Evolutionary conservation across 2,113 vertebrate species (phyloP).

Genomic region (Tursiops truncatus): DNA sequence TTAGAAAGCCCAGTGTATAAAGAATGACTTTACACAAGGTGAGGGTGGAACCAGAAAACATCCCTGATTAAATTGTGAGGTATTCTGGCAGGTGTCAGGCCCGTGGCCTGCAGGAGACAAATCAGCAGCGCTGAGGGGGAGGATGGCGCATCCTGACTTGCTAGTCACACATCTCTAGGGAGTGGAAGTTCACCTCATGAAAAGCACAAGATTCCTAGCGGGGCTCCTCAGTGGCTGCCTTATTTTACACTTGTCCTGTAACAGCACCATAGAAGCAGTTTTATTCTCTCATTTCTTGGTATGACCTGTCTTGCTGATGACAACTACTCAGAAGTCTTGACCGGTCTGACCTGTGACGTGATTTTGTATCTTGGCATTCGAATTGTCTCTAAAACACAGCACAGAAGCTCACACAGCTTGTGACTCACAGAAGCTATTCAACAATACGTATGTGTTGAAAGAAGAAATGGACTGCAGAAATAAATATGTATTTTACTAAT

Average conservation of each 20-base stretch:
- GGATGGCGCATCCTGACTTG: not conserved
- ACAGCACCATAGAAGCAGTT: not conserved
- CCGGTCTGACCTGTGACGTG: not conserved
- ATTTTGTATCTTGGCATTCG: not conserved
- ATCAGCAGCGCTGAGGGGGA: not conserved
- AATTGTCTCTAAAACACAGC: not conserved
- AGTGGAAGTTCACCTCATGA: not conserved
- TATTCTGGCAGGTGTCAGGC: not conserved
- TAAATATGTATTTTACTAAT: not conserved
- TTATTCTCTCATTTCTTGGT: not conserved
- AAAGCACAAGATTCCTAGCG: not conserved
- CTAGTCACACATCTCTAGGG: not conserved
- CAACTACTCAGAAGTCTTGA: not conserved
- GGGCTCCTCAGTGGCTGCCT: not conserved
- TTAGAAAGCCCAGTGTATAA: not conserved
- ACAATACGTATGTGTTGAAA: not conserved
- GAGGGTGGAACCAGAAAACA: not conserved
- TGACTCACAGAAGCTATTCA: not conserved
- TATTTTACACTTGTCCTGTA: not conserved
- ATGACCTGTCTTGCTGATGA: not conserved
- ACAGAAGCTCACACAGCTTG: not conserved
- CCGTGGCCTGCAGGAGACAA: not conserved
- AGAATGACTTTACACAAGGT: not conserved
- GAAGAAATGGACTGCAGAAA: not conserved
- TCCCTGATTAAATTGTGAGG: not conserved